A percentile compares a stretch with the other conserved stretches of the same genome.
Conservation (phyloP, 2,113 vertebrate species). For the Dunckerocampus dactyliophorus region DNA sequence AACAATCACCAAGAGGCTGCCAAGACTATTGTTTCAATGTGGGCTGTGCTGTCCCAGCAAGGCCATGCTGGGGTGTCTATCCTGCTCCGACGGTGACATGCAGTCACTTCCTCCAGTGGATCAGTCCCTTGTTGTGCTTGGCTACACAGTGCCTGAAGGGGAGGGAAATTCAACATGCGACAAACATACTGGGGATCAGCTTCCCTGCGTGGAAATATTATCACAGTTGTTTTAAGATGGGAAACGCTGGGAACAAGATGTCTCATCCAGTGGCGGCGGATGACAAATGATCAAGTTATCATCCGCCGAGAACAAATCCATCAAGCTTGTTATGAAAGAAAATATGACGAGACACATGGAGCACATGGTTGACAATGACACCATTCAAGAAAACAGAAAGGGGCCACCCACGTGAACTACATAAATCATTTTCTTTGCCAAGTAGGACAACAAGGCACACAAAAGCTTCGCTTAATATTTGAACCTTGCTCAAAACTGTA, state of each 20-base stretch:
- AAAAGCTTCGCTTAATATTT: background rate
- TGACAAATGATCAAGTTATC: conserved; percentile 13
- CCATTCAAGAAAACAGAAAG: conserved; percentile 6
- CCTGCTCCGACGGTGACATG: conserved; percentile 47
- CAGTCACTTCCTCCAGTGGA: conserved; percentile 44
- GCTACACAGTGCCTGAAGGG: conserved; percentile 16
- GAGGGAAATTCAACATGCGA: conserved; percentile 27
- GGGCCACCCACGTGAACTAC: conserved; percentile 26
- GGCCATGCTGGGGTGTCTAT: conserved; percentile 36
- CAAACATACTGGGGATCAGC: conserved; percentile 33
- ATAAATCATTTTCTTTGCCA: conserved; percentile 18
- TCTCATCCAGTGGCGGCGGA: background rate
- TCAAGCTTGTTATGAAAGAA: conserved; percentile 17
- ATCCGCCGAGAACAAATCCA: conserved; percentile 14
- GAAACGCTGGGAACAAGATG: background rate
- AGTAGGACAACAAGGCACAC: conserved; percentile 3
- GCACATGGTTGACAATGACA: background rate
- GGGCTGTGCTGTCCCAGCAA: conserved; percentile 31
- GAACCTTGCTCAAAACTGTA: background rate
- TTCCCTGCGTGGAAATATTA: conserved; percentile 37
- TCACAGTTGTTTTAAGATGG: conserved; percentile 19
- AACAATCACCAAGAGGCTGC: conserved; percentile 13
- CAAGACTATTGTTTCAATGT: conserved; percentile 44
- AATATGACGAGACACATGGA: conserved; percentile 6
- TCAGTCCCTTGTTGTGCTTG: conserved; percentile 50